Evolutionary conservation across 2,797 vertebrate genomes (phyloP).

Genomic region (Ctenosaura bakeri): DNA sequence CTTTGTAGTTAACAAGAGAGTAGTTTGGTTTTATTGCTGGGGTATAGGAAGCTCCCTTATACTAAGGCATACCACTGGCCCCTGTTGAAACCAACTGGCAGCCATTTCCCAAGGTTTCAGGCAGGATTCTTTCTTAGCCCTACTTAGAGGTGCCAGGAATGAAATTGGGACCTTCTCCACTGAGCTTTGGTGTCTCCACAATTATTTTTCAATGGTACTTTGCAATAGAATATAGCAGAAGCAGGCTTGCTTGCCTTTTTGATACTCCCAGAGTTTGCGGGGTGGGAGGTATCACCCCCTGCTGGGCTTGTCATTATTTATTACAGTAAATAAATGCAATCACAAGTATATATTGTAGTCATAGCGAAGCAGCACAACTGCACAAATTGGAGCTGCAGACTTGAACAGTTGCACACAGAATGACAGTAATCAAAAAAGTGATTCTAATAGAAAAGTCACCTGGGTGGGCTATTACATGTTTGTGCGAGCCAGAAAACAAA

Average conservation of each 20-base stretch:
- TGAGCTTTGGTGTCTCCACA: neutral
- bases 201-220: neutral
- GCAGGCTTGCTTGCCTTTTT: neutral
- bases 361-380: slow-evolving; percentile 11
- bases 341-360: neutral
- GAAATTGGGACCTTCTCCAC: neutral
- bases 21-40: neutral
- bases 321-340: neutral
- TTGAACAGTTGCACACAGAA: neutral
- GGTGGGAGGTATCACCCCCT: neutral
- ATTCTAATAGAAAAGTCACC: neutral
- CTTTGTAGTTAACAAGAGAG: neutral
- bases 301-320: neutral
- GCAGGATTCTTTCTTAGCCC: neutral
- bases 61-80: neutral
- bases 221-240: neutral
- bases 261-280: neutral
- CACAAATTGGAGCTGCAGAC: neutral
- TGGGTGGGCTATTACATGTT: neutral
- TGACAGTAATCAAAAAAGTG: neutral
- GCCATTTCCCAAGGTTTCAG: neutral
- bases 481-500: neutral
- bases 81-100: neutral
- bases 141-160: neutral
- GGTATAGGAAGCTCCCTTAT: neutral